Percentiles rank a stretch among this genome's conserved stretches.
phyloP scores from a whole-genome alignment of 1,140 invertebrate species.

The Diachasmimorpha longicaudata region DNA sequence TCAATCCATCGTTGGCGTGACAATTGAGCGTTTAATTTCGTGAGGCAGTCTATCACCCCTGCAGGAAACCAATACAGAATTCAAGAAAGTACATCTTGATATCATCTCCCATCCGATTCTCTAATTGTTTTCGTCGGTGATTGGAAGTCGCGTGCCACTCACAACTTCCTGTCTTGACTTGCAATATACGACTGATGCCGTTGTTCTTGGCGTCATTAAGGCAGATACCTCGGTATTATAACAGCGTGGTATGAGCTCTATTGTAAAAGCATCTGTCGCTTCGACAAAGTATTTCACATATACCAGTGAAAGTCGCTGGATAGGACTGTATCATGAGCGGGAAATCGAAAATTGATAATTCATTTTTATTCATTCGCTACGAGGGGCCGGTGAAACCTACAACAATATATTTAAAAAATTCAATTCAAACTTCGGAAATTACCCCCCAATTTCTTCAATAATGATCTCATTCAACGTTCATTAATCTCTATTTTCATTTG shows the following conservation, averaged over 20 bases:
- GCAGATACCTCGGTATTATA: slow-evolving; percentile 25
- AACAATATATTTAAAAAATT: too few species aligned
- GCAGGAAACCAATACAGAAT: too few species aligned
- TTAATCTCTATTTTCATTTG: too few species aligned
- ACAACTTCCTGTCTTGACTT: slow-evolving; percentile 2
- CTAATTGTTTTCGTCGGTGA: background rate
- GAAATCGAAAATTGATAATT: slow-evolving; percentile 43
- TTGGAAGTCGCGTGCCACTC: slow-evolving; percentile 30
- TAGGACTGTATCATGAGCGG: slow-evolving; percentile 25
- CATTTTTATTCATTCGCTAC: background rate
- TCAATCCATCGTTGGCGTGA: too few species aligned
- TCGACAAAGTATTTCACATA: slow-evolving; percentile 4
- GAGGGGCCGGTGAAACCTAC: background rate
- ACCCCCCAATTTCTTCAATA: too few species aligned
- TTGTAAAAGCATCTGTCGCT: slow-evolving; percentile 45
- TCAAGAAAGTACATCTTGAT: too few species aligned
- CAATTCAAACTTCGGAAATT: too few species aligned
- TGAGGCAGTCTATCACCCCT: too few species aligned
- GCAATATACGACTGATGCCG: slow-evolving; percentile 16
- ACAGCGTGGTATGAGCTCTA: slow-evolving; percentile 23
- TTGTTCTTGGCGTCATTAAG: slow-evolving; percentile 28
- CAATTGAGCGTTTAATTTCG: too few species aligned
- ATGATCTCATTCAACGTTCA: too few species aligned
- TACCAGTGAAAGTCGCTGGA: slow-evolving; percentile 17
- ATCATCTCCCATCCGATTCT: too few species aligned